These are phyloP conservation scores for Smutsia gigantea DNA, from an alignment of 2,797 vertebrate genomes.

Conservation along the genomic window DNA sequence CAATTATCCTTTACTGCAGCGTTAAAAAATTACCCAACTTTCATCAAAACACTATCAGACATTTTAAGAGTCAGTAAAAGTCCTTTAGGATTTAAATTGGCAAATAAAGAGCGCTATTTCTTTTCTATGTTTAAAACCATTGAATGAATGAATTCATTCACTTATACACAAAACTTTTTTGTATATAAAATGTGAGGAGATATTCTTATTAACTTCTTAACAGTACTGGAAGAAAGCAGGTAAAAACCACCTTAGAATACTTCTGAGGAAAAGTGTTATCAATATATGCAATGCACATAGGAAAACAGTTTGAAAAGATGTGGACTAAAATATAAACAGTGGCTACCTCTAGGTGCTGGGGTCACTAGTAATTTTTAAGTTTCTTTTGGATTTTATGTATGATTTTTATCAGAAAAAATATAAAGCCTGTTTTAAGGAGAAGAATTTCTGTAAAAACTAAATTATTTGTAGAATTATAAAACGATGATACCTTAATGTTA, in stretches of 20 bases:
- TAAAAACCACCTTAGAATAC: neutral
- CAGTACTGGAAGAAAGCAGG: neutral
- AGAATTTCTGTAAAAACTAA: neutral
- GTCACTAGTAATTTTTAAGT: neutral
- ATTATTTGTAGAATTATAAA: neutral
- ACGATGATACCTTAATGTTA: neutral
- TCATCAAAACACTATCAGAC: neutral
- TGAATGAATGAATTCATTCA: neutral
- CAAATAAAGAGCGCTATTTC: neutral
- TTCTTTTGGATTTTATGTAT: neutral
- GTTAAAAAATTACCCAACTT: neutral
- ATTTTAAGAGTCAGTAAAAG: slow-evolving; percentile 25
- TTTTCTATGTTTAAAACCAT: neutral
- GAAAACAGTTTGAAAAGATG: neutral
- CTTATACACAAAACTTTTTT: neutral
- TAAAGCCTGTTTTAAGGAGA: neutral
- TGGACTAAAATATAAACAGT: neutral
- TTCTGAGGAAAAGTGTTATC: neutral
- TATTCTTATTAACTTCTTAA: neutral
- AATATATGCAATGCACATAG: too few species aligned
- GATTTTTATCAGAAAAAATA: slow-evolving; percentile 25
- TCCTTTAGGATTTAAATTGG: neutral
- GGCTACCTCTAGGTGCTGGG: neutral
- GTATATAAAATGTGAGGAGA: neutral
- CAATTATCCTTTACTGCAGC: neutral